phyloP scores from a whole-genome alignment of 2,888 invertebrate species.

The Macrosoma leucophasiata region DNA sequence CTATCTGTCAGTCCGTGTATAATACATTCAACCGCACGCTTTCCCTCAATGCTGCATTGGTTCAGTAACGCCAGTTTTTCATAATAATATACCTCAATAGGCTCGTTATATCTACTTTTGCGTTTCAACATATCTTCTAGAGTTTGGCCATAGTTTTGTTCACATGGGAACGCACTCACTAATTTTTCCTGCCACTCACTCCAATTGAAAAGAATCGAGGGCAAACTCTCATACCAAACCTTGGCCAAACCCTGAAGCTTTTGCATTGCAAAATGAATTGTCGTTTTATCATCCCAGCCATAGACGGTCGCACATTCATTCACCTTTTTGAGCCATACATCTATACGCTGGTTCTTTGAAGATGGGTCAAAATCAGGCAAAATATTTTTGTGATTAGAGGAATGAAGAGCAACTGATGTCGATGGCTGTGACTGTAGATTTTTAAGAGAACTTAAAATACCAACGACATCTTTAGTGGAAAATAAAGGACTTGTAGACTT shows the following conservation, averaged over 20 bases:
- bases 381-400: too few species aligned
- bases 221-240: slow-evolving; percentile 21
- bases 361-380: slow-evolving; percentile 8
- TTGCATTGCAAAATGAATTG: slow-evolving; percentile 21
- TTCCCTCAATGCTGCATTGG: slow-evolving; percentile 19
- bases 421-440: too few species aligned
- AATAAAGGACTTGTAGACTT: too few species aligned
- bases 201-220: slow-evolving; percentile 20
- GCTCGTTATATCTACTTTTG: slow-evolving; percentile 16
- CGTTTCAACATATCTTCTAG: slow-evolving; percentile 18
- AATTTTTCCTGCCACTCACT: slow-evolving; percentile 19
- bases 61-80: slow-evolving; percentile 21
- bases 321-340: slow-evolving; percentile 15
- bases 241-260: slow-evolving; percentile 24
- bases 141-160: slow-evolving; percentile 18
- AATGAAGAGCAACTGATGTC: too few species aligned
- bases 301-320: slow-evolving; percentile 15
- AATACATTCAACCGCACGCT: slow-evolving; percentile 25
- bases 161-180: slow-evolving; percentile 12
- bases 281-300: slow-evolving; percentile 19
- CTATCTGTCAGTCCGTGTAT: slow-evolving; percentile 25
- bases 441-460: too few species aligned
- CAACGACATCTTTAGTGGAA: too few species aligned
- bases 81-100: slow-evolving; percentile 24
- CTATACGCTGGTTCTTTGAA: slow-evolving; percentile 11